A percentile compares a stretch with the other conserved stretches of the same genome.
Evolutionary conservation across 2,888 invertebrate genomes (phyloP).

Genomic region (Dryobotodes eremita): DNA sequence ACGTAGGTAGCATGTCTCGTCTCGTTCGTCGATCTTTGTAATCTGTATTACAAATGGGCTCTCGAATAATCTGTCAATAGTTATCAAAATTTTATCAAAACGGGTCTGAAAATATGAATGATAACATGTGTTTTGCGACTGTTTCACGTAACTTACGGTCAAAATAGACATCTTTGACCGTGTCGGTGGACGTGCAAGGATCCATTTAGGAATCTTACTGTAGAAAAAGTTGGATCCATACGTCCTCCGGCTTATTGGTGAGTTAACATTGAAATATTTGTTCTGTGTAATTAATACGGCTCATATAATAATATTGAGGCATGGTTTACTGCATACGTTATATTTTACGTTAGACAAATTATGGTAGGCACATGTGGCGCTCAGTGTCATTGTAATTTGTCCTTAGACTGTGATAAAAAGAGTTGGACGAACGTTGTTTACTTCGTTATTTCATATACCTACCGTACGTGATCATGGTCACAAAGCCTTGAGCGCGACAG

Average conservation of each 20-base stretch:
- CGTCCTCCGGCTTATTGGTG: slow-evolving; percentile 78
- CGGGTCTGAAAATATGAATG: slow-evolving; percentile 84
- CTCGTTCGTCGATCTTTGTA: not conserved
- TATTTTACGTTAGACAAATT: slow-evolving; percentile 11
- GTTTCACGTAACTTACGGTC: slow-evolving; percentile 67
- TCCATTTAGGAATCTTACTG: slow-evolving; percentile 61
- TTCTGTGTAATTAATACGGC: slow-evolving; percentile 9
- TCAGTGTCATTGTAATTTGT: slow-evolving; percentile 61
- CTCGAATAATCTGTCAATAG: slow-evolving; percentile 75
- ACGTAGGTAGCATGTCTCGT: not conserved
- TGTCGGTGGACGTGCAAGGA: slow-evolving; percentile 64
- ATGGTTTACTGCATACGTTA: slow-evolving; percentile 16
- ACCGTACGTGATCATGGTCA: slow-evolving; percentile 70
- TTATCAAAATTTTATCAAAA: slow-evolving; percentile 83
- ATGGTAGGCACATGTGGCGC: slow-evolving; percentile 34
- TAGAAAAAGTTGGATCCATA: slow-evolving; percentile 62
- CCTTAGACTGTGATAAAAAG: slow-evolving; percentile 37
- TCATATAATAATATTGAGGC: slow-evolving; percentile 3
- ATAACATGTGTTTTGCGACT: slow-evolving; percentile 80
- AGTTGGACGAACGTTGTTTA: slow-evolving; percentile 72
- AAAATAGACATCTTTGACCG: slow-evolving; percentile 72
- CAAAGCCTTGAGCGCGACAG: slow-evolving; percentile 71
- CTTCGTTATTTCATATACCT: slow-evolving; percentile 50
- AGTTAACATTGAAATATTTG: slow-evolving; percentile 46
- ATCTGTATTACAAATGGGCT: slow-evolving; percentile 69